Percentiles rank a stretch among this genome's conserved stretches.
These are phyloP conservation scores for Sarcophaga bullata DNA, from an alignment of 1,140 invertebrate species.

Conservation along the genomic window DNA sequence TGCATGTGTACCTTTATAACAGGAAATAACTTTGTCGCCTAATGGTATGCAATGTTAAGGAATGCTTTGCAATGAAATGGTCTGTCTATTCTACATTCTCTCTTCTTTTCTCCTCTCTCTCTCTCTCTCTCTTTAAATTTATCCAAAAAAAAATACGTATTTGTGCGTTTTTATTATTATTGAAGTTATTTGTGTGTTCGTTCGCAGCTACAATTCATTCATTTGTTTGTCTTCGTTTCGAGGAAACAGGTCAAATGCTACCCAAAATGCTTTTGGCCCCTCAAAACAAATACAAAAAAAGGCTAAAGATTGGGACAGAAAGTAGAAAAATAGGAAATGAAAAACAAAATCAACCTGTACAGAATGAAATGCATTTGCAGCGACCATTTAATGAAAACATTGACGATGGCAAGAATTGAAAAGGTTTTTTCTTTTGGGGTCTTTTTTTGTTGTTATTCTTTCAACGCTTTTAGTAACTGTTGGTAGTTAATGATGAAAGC, in stretches of 20 bases:
- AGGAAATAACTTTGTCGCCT: slow-evolving; percentile 21
- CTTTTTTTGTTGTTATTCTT: neutral
- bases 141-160: no score
- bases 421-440: neutral
- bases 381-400: slow-evolving; percentile 16
- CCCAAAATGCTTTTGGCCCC: neutral
- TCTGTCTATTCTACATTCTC: no score
- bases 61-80: neutral
- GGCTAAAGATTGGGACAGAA: neutral
- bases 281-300: neutral
- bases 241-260: slow-evolving; percentile 6
- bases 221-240: neutral
- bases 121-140: no score
- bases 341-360: no score
- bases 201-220: neutral
- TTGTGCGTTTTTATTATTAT: no score
- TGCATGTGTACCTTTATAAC: neutral
- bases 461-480: neutral
- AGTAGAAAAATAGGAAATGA: neutral
- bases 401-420: neutral
- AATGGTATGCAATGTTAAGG: slow-evolving; percentile 13
- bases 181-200: neutral
- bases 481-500: slow-evolving; percentile 22
- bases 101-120: no score
- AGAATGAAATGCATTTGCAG: slow-evolving; percentile 8